These are phyloP conservation scores for Otus scops DNA, from an alignment of 2,797 vertebrate species.

Conservation along the genomic window DNA sequence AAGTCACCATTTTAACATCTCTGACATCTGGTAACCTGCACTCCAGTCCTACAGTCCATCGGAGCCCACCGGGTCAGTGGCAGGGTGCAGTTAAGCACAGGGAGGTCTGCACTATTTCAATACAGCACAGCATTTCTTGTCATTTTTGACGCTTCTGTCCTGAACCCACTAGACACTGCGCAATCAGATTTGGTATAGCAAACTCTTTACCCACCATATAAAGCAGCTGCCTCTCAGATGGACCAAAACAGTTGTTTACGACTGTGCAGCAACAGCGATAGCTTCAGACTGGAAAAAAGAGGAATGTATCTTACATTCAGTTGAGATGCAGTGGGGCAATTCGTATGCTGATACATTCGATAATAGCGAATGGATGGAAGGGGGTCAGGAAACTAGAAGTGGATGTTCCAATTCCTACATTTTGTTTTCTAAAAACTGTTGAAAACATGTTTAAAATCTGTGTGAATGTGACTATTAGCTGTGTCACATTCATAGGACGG, in stretches of 20 bases:
- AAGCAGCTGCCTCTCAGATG: not conserved
- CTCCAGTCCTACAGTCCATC: not conserved
- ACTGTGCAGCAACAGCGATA: not conserved
- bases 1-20: not conserved
- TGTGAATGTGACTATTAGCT: not conserved
- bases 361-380: not conserved
- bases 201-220: not conserved
- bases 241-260: not conserved
- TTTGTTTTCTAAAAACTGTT: not conserved
- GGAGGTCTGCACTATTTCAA: not conserved
- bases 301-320: not conserved
- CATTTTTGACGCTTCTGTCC: not conserved
- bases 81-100: not conserved
- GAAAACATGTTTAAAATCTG: not conserved
- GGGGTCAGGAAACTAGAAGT: not conserved
- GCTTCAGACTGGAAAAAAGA: not conserved
- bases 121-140: not conserved
- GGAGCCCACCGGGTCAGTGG: not conserved
- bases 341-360: not conserved
- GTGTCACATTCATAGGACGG: not conserved
- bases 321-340: not conserved
- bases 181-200: not conserved
- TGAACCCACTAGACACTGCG: not conserved
- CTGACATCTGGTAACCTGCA: not conserved
- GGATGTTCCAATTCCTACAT: not conserved